Evolutionary conservation across 2,797 vertebrate genomes (phyloP).

Genomic region (Holocentrus rufus): DNA sequence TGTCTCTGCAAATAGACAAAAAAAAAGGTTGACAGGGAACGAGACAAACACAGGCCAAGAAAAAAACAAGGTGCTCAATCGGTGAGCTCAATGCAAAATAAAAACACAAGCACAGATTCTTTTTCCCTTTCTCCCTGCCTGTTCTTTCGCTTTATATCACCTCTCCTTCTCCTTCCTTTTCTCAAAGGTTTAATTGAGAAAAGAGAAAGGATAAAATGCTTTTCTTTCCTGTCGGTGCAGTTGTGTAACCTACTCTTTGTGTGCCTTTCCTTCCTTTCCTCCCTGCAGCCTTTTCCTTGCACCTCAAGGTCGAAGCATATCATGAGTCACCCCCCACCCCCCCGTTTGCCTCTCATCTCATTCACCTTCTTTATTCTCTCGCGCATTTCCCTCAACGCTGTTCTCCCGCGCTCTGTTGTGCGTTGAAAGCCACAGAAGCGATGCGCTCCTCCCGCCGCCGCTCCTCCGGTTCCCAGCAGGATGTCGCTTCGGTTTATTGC

Average conservation of each 20-base stretch:
- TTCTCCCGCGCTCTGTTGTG: slow-evolving; percentile 28
- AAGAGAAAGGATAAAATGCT: slow-evolving; percentile 29
- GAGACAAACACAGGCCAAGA: slow-evolving; percentile 32
- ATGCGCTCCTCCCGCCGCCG: not conserved
- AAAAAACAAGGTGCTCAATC: slow-evolving; percentile 17
- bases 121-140: slow-evolving; percentile 1
- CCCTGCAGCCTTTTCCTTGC: slow-evolving; percentile 29
- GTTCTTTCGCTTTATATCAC: not conserved
- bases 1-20: slow-evolving; percentile 53
- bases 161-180: slow-evolving; percentile 23
- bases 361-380: slow-evolving; percentile 58
- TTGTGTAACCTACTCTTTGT: slow-evolving; percentile 60
- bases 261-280: slow-evolving; percentile 43
- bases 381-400: slow-evolving; percentile 40
- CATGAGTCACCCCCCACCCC: slow-evolving; percentile 29
- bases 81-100: not conserved
- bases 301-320: slow-evolving; percentile 45
- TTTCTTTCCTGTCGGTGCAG: slow-evolving; percentile 58
- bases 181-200: slow-evolving; percentile 21
- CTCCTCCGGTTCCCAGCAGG: slow-evolving; percentile 59
- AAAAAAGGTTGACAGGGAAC: slow-evolving; percentile 45
- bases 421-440: slow-evolving; percentile 48
- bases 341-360: slow-evolving; percentile 43
- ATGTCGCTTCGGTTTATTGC: slow-evolving; percentile 57
- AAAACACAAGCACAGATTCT: not conserved